Base-by-base conservation (phyloP, 2,113 vertebrate genomes). In the Erpornis zantholeuca region DNA sequence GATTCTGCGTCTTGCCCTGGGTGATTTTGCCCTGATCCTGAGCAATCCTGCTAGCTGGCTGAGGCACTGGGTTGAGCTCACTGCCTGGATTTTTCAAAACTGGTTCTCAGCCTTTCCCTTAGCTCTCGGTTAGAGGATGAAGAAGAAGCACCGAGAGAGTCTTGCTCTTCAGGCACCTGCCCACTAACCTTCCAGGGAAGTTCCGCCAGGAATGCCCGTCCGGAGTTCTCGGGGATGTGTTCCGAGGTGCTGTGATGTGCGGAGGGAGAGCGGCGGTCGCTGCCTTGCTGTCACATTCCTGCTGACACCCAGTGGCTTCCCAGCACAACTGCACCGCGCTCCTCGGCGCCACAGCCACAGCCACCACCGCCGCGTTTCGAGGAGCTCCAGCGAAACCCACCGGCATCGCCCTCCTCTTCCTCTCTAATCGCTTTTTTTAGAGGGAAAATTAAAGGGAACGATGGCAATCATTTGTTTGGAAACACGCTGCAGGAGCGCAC, bases 291-390 rank as follows among this genome's bases (percentile, higher is more conserved):
- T 90, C 42, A 91, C 95, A 70, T 95, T 96, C 60, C 70, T 97
- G 96, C 97, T 98, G 97, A 96, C 98, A 97, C 94, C 98, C 97
- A 92, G 98, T 94, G 98, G 97, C 83, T 25, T 4, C 19, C 3
- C 15, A 0, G 8, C n/a, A 77, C 52, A 95, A 96, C 1, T 87
- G 22, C 65, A 63, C 49, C 12, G n/a, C 1, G 2, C 1, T 1
- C 50, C 9, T 38, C 9, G 12, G 38, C n/a, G n/a, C n/a, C n/a
- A n/a, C n/a, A n/a, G n/a, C n/a, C n/a, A n/a, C n/a, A n/a, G n/a
- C n/a, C n/a, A n/a, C n/a, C n/a, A n/a, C n/a, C n/a, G n/a, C n/a
- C n/a, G 38, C 40, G 14, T 35, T 54, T n/a, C 63, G 3, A 73
- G 42, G 33, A 45, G n/a, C 66, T 36, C 42, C 59, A 2, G 31